Percentiles rank a stretch among this genome's conserved stretches.
phyloP scores from a whole-genome alignment of 2,113 vertebrate species.

The Caranx ignobilis region DNA sequence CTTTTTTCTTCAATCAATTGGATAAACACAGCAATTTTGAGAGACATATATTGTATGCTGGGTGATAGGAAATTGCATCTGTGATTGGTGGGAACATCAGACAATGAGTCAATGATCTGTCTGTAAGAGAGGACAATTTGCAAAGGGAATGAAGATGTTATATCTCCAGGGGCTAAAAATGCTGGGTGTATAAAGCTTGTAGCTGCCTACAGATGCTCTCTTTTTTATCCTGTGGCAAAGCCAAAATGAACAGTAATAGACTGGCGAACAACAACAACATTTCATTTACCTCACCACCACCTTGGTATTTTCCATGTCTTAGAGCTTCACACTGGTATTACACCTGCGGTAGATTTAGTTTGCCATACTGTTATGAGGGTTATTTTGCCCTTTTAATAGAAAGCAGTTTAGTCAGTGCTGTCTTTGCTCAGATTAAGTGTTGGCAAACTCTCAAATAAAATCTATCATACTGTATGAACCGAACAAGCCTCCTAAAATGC shows the following conservation, averaged over 20 bases:
- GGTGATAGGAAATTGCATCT: constrained; percentile 43
- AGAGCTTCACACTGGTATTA: not conserved
- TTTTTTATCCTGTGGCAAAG: not conserved
- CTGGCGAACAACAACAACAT: not conserved
- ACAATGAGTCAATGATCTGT: constrained; percentile 34
- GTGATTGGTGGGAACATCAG: constrained; percentile 29
- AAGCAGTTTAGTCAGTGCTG: too few species aligned
- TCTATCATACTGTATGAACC: too few species aligned
- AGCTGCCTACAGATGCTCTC: not conserved
- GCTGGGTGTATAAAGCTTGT: not conserved
- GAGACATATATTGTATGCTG: constrained; percentile 16
- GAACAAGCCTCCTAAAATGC: not conserved
- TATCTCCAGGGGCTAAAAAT: not conserved
- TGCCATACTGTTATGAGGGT: not conserved
- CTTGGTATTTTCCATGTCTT: constrained; percentile 7
- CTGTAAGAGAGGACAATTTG: constrained; percentile 23
- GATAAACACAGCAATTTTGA: constrained; percentile 40
- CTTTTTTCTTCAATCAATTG: constrained; percentile 17
- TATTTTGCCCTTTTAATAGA: not conserved
- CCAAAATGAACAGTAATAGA: not conserved
- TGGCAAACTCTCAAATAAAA: too few species aligned
- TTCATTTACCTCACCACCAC: not conserved
- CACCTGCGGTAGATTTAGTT: not conserved
- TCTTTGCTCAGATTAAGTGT: too few species aligned
- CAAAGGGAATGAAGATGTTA: constrained; percentile 30